These are phyloP conservation scores for Simalia tracyae DNA, from an alignment of 2,797 vertebrate species.

Conservation along the genomic window DNA sequence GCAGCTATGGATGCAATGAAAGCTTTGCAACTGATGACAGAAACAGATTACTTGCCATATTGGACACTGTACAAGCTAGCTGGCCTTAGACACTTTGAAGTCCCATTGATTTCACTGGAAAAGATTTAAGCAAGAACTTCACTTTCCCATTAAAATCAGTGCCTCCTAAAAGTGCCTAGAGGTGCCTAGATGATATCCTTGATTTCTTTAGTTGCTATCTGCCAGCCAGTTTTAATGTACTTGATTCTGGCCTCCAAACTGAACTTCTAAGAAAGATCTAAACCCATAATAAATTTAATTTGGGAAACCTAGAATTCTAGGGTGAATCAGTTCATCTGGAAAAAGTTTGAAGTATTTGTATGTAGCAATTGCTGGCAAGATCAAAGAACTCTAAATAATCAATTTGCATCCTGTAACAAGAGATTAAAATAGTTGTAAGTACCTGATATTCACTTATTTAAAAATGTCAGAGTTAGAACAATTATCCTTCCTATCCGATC, in stretches of 20 bases:
- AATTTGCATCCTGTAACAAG: slow-evolving; percentile 22
- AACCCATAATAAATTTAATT: slow-evolving; percentile 6
- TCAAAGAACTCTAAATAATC: slow-evolving; percentile 37
- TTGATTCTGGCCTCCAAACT: neutral
- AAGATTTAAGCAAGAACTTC: neutral
- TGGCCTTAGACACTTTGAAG: neutral
- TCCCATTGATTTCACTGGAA: slow-evolving; percentile 10
- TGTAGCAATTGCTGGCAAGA: slow-evolving; percentile 26
- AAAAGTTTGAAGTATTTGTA: slow-evolving; percentile 45
- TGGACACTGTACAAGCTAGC: neutral
- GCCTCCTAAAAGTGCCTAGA: neutral
- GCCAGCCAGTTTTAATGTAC: slow-evolving; percentile 28
- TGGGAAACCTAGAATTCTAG: slow-evolving; percentile 33
- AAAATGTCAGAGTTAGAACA: neutral
- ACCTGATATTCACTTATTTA: slow-evolving; percentile 21
- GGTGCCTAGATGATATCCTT: neutral
- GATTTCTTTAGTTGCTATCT: neutral
- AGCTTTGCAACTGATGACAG: neutral
- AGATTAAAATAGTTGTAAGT: slow-evolving; percentile 19
- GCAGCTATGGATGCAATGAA: neutral
- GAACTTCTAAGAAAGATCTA: slow-evolving; percentile 3
- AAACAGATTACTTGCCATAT: neutral
- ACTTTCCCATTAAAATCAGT: slow-evolving; percentile 3
- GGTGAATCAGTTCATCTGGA: slow-evolving; percentile 28
- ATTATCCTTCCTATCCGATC: neutral